A percentile compares a stretch with the other conserved stretches of the same genome.
Conservation (phyloP, 2,797 vertebrate species). For the Cossypha niveicapilla region DNA sequence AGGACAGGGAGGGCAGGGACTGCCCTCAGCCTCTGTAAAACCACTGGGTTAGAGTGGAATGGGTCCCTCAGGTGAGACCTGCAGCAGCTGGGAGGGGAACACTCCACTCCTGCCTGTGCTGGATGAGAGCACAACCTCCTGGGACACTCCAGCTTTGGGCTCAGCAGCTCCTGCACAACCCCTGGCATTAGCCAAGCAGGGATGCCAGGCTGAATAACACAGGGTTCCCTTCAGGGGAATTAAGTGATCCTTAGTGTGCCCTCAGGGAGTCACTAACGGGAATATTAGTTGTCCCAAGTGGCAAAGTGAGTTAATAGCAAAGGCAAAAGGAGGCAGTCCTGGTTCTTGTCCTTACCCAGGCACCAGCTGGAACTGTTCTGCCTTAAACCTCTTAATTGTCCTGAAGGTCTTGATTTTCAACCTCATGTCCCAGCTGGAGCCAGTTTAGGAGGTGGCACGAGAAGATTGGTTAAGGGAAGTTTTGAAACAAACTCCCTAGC, state of each 20-base stretch:
- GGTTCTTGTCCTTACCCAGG: not conserved
- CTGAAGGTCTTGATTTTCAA: not conserved
- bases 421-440: not conserved
- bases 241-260: not conserved
- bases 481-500: not conserved
- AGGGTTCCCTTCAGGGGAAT: not conserved
- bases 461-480: not conserved
- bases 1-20: not conserved
- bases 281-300: not conserved
- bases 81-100: not conserved
- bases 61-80: not conserved
- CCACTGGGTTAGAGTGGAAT: not conserved
- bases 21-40: not conserved
- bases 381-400: not conserved
- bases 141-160: not conserved
- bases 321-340: not conserved
- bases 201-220: not conserved
- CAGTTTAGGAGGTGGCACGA: not conserved
- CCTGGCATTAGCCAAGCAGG: not conserved
- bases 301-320: not conserved
- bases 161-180: not conserved
- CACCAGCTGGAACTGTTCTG: not conserved
- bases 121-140: rapidly evolving
- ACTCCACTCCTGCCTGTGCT: not conserved
- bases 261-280: not conserved